Evolutionary conservation across 2,797 vertebrate species (phyloP).

Genomic region (Manis crassicaudata): DNA sequence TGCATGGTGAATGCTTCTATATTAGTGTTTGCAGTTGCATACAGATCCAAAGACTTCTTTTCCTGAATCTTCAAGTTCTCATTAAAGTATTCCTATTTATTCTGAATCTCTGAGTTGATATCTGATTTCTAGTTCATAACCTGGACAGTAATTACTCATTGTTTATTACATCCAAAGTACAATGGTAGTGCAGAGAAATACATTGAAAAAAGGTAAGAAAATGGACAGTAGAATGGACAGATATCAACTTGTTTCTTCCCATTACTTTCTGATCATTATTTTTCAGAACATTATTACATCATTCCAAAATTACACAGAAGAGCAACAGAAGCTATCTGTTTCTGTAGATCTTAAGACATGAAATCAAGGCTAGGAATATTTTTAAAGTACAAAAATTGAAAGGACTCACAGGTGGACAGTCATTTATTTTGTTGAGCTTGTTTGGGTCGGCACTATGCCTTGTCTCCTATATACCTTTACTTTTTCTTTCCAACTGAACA

Average conservation of each 20-base stretch:
- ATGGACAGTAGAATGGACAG: neutral
- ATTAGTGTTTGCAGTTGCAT: neutral
- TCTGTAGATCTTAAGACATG: neutral
- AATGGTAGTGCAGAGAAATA: neutral
- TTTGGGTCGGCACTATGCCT: neutral
- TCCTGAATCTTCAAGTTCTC: neutral
- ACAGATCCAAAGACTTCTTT: neutral
- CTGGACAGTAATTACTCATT: neutral
- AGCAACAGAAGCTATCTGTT: neutral
- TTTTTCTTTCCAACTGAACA: neutral
- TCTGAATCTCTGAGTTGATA: neutral
- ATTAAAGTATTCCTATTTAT: neutral
- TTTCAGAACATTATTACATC: neutral
- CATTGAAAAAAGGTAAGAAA: neutral
- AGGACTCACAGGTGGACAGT: neutral
- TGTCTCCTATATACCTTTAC: neutral
- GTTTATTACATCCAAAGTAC: neutral
- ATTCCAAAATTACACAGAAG: constrained; percentile 3
- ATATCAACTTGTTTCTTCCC: neutral
- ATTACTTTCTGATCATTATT: constrained; percentile 22
- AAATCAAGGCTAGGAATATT: neutral
- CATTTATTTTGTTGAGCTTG: neutral
- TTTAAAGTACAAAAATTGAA: neutral
- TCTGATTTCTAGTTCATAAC: neutral
- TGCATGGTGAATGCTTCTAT: neutral